Base-by-base conservation (phyloP, 2,888 invertebrate genomes). In the Sarcophaga rosellei region DNA sequence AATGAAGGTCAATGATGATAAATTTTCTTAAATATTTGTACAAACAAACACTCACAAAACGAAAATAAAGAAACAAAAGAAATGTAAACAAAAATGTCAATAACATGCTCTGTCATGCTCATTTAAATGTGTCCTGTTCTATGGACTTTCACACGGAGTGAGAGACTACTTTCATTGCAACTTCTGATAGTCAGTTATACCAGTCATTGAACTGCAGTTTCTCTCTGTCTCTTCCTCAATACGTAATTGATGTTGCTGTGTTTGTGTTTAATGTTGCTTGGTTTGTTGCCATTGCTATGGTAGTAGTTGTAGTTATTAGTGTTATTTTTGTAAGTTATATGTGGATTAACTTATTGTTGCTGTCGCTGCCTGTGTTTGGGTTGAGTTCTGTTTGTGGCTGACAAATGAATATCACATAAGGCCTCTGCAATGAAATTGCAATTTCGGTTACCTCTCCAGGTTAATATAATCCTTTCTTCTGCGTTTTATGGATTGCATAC, bases 1-100 rank as follows among this genome's bases (percentile, higher is more conserved):
- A 62, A 74, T 66, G 66, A 65, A 72, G 70, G 76, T 73, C 77
- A 66, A 66, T 73, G 59, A 66, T 73, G 59, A 82, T 77, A 82
- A 82, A 82, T 82, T 77, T 72, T 72, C 72, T 73, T 82, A 72
- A 81, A 77, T 65, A 53, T 65, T 8, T 0, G 72, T 68, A 82
- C 82, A 76, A 81, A 53, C 4, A 53, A 53, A 53, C 1, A 53
- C 0, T 15, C 15, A 53, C 15, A 53, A 4, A 11, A n/a, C 1
- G 3, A 12, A 4, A 4, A 53, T 1, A 15, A 53, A 12, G n/a
- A 53, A n/a, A 53, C 25, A 63, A 44, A 82, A 76, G 65, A 76
- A 77, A 66, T 82, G 82, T 66, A 72, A 82, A 77, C 66, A 82
- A 82, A 76, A 77, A 72, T 82, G 82, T 66, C 82, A 82, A 82